Evolutionary conservation across 2,888 invertebrate species (phyloP), one percentile per base, ranked within the genome.

Genomic region (Apamea epomidion): DNA sequence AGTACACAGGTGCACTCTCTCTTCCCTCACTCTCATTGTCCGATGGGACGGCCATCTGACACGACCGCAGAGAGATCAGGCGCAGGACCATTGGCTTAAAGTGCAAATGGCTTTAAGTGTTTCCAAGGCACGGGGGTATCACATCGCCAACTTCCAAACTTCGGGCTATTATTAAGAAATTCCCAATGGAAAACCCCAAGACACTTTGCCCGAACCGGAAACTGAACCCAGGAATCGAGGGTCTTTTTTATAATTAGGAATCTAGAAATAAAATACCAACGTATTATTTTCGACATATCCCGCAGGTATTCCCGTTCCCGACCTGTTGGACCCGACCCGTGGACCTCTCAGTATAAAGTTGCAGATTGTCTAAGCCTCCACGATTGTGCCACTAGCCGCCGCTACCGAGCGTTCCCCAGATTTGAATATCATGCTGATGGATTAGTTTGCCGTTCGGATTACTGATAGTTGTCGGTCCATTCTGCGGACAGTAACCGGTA

Each of bases 401-500:
- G 70, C 60, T 72, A 48, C 77, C 74, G 69, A 58, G 32, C 84
- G 74, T 64, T 71, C 48, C 75, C 67, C 64, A 83, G 82, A 84
- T 84, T 87, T 86, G 86, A 87, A 89, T 89, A 89, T 85, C 82
- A 80, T 74, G 83, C 82, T 89, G 89, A 89, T 89, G 89, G 84
- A 89, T 89, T 89, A 89, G 87, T 87, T 89, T 89, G 84, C 84
- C 74, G 60, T 81, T 71, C 78, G 76, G 80, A 89, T 89, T 84
- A 83, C 83, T 67, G 84, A 75, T 81, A 81, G 80, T 84, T 78
- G 80, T 74, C 68, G 80, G 60, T 71, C 74, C 54, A 83, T 74
- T 68, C 80, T 60, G 74, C 45, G 68, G 62, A n/a, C 14, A 48
- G 78, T 74, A 69, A 68, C 76, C n/a, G 29, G 37, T 51, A 48